These are phyloP conservation scores for Mantis religiosa DNA, from an alignment of 2,888 invertebrate genomes.

Conservation along the genomic window DNA sequence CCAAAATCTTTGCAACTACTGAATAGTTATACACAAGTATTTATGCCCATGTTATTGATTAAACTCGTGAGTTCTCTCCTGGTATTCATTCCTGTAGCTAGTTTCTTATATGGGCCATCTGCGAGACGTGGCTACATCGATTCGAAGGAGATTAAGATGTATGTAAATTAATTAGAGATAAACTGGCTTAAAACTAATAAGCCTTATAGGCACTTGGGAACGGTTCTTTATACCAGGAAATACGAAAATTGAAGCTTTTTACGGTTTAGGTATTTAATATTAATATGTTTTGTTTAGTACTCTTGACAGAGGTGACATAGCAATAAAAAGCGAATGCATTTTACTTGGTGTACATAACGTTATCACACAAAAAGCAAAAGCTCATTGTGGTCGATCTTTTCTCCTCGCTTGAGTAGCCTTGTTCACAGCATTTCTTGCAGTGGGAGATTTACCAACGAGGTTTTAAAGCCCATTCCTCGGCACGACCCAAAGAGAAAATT, in stretches of 20 bases:
- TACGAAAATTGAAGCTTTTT: neutral
- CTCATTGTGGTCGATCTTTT: neutral
- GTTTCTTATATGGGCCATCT: too few relatives aligned
- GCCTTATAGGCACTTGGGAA: too few relatives aligned
- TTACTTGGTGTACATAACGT: neutral
- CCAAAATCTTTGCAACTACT: too few relatives aligned
- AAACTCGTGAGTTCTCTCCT: too few relatives aligned
- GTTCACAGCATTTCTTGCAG: neutral
- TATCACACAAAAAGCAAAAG: neutral
- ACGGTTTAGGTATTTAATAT: neutral
- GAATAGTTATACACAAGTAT: too few relatives aligned
- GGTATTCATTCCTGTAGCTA: too few relatives aligned
- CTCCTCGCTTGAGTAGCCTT: slow-evolving; percentile 12
- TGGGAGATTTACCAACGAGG: neutral
- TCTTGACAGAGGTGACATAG: neutral
- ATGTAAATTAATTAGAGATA: too few relatives aligned
- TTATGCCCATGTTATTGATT: too few relatives aligned
- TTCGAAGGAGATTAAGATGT: too few relatives aligned
- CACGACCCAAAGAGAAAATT: slow-evolving; percentile 22
- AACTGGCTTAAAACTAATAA: too few relatives aligned
- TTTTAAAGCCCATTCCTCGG: slow-evolving; percentile 8
- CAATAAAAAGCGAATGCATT: neutral
- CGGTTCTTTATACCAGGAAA: neutral
- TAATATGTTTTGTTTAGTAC: neutral
- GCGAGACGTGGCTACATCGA: too few relatives aligned